A percentile compares a stretch with the other conserved stretches of the same genome.
These are phyloP conservation scores for Ochropleura leucogaster DNA, from an alignment of 2,888 invertebrate species.

Conservation along the genomic window DNA sequence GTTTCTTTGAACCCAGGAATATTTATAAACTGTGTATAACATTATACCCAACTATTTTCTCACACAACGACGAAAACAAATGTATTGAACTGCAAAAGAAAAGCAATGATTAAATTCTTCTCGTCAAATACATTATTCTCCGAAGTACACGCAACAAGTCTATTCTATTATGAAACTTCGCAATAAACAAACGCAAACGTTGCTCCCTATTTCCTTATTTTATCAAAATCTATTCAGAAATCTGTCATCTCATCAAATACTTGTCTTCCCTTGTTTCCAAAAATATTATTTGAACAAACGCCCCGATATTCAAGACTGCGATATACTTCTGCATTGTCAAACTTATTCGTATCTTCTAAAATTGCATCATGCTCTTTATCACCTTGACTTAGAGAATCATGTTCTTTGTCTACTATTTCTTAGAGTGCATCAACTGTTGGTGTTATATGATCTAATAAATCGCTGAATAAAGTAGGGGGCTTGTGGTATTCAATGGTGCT, in stretches of 20 bases:
- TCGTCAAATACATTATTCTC: constrained; percentile 20
- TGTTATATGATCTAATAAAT: constrained; percentile 74
- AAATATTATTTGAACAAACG: constrained; percentile 66
- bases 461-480: constrained; percentile 72
- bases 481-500: constrained; percentile 73
- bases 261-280: constrained; percentile 62
- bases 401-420: constrained; percentile 17
- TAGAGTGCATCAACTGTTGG: constrained; percentile 9
- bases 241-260: constrained; percentile 72
- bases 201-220: constrained; percentile 46
- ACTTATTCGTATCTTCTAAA: constrained; percentile 14
- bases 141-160: constrained; percentile 16
- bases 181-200: constrained; percentile 50
- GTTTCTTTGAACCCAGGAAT: neutral
- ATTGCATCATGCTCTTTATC: constrained; percentile 18
- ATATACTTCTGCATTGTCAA: constrained; percentile 48
- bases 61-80: constrained; percentile 24
- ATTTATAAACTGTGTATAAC: neutral
- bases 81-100: constrained; percentile 19
- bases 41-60: constrained; percentile 2
- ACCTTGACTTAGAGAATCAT: constrained; percentile 22
- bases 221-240: constrained; percentile 63
- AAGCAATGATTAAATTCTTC: constrained; percentile 1
- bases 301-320: constrained; percentile 58
- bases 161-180: constrained; percentile 26